Percentiles rank a stretch among this genome's conserved stretches.
Conservation (phyloP, 2,113 vertebrate species). For the Pavo muticus region DNA sequence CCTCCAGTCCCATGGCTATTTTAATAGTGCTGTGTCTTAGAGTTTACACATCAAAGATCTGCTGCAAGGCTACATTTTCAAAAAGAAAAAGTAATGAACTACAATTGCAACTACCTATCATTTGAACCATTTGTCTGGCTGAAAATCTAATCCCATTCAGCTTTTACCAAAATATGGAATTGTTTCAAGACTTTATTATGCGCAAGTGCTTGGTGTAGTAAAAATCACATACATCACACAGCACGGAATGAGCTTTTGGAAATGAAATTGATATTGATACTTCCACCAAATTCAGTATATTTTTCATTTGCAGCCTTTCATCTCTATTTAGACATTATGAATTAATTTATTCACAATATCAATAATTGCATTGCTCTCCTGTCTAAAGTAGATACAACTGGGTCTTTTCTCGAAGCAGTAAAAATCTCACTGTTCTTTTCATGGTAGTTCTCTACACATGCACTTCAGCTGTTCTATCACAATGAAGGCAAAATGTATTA, state of each 20-base stretch:
- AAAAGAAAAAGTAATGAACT: slow-evolving; percentile 28
- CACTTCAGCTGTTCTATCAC: neutral
- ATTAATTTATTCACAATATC: neutral
- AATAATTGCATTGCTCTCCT: neutral
- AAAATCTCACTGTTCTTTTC: neutral
- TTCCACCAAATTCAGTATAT: neutral
- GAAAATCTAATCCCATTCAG: neutral
- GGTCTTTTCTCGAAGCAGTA: neutral
- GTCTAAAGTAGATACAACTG: neutral
- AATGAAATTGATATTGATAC: neutral
- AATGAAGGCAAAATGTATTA: slow-evolving; percentile 1
- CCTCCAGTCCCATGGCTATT: slow-evolving; percentile 43
- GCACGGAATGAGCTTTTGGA: neutral
- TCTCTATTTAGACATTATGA: neutral
- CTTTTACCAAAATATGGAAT: neutral
- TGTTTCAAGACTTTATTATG: neutral
- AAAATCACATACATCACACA: neutral
- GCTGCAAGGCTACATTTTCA: slow-evolving; percentile 32
- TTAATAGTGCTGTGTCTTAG: slow-evolving; percentile 26
- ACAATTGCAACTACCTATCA: neutral
- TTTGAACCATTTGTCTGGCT: neutral
- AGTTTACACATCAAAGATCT: slow-evolving; percentile 61
- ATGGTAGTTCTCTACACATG: neutral
- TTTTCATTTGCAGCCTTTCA: neutral
- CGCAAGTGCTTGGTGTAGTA: neutral